Conservation (phyloP, 2,113 vertebrate genomes). For the Pterocles gutturalis region DNA sequence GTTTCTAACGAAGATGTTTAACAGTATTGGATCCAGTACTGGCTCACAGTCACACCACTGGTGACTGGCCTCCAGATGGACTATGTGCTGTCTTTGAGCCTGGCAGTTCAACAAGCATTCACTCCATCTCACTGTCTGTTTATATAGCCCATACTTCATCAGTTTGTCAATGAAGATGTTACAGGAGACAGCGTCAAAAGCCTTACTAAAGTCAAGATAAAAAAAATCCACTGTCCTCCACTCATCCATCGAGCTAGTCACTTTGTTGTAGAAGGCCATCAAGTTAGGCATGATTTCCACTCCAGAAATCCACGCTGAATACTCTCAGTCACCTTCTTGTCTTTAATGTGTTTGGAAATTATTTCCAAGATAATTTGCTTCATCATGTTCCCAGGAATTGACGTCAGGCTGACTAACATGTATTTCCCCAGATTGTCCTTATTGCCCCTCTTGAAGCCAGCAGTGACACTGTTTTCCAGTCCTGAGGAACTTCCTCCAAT, state of each 20-base stretch:
- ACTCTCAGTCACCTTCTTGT: background rate
- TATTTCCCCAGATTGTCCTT: background rate
- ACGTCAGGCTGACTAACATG: background rate
- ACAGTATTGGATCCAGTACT: background rate
- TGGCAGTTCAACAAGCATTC: background rate
- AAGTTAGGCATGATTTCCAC: background rate
- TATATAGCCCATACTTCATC: background rate
- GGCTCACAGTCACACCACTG: background rate
- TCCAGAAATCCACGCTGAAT: background rate
- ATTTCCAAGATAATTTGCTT: background rate
- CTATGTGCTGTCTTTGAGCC: background rate
- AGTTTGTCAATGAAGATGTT: background rate
- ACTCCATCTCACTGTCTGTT: background rate
- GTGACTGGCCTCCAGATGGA: background rate
- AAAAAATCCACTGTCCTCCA: background rate
- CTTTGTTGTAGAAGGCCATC: background rate
- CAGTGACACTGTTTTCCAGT: background rate
- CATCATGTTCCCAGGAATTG: rapidly evolving
- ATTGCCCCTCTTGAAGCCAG: background rate
- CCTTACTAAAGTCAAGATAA: background rate
- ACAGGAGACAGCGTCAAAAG: background rate
- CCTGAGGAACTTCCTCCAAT: background rate
- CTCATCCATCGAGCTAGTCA: background rate
- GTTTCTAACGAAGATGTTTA: background rate
- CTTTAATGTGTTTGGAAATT: background rate